Percentiles rank a stretch among this genome's conserved stretches.
Conservation (phyloP, 2,888 invertebrate species). For the Tanypteryx hageni region DNA sequence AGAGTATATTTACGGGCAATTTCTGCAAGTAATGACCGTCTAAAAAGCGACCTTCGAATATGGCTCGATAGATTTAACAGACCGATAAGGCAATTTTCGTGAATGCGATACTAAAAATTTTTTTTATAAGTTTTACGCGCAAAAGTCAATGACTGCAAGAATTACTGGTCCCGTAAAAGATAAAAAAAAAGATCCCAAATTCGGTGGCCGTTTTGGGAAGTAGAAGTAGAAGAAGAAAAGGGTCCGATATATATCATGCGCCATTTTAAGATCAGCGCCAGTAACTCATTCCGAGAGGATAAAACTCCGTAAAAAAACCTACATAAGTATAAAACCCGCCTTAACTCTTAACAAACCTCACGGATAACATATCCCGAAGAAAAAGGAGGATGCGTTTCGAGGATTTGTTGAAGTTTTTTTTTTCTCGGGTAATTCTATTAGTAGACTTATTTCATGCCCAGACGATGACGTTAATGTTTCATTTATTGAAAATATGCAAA, state of each 20-base stretch:
- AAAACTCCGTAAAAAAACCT: not conserved
- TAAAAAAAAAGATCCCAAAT: not conserved
- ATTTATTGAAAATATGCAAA: conserved; percentile 37
- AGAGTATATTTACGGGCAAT: not conserved
- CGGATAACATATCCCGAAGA: not conserved
- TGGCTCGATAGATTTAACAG: too few species aligned
- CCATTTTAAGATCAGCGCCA: not conserved
- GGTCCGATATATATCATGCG: not conserved
- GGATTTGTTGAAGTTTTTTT: too few species aligned
- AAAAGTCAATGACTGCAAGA: not conserved
- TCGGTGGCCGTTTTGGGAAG: not conserved
- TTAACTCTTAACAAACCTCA: not conserved
- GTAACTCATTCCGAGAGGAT: not conserved
- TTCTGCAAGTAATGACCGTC: not conserved
- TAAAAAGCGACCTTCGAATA: too few species aligned
- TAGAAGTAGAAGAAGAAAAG: not conserved
- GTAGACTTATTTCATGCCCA: not conserved
- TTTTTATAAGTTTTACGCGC: too few species aligned
- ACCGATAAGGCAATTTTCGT: too few species aligned
- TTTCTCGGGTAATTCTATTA: too few species aligned
- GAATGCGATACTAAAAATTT: too few species aligned
- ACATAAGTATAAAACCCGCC: not conserved
- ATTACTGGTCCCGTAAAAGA: not conserved
- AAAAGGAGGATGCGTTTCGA: not conserved
- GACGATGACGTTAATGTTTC: conserved; percentile 35